Evolutionary conservation across 2,888 invertebrate species (phyloP).

Genomic region (Magallana nippona): DNA sequence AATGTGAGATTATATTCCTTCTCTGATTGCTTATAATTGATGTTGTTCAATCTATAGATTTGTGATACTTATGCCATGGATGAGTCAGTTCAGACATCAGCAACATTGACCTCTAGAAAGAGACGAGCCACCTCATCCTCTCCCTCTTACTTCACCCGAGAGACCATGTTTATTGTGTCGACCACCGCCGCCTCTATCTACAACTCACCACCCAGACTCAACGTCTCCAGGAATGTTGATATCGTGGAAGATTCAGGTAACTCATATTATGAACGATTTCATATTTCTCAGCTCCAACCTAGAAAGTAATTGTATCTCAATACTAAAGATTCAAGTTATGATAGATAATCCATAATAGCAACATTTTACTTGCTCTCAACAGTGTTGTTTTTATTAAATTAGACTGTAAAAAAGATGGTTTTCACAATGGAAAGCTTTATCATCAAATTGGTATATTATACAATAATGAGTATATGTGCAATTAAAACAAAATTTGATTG

Average conservation of each 20-base stretch:
- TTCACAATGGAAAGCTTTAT: too few relatives aligned
- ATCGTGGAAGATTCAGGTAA: conserved; percentile 52
- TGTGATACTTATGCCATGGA: conserved; percentile 39
- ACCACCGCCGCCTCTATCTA: conserved; percentile 46
- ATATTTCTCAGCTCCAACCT: too few relatives aligned
- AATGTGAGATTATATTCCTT: too few relatives aligned
- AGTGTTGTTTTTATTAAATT: too few relatives aligned
- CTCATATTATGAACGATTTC: too few relatives aligned
- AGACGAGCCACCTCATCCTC: not conserved
- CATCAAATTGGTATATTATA: too few relatives aligned
- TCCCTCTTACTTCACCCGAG: conserved; percentile 44
- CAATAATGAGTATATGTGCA: too few relatives aligned
- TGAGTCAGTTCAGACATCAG: conserved; percentile 14
- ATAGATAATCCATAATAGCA: too few relatives aligned
- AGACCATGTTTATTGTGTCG: conserved; percentile 57
- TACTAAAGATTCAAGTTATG: too few relatives aligned
- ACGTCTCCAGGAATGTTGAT: conserved; percentile 34
- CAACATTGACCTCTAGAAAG: not conserved
- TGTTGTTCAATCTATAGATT: conserved; percentile 32
- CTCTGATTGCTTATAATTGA: not conserved
- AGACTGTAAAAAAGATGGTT: too few relatives aligned
- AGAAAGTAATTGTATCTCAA: too few relatives aligned
- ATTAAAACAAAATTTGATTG: not conserved
- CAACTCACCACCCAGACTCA: conserved; percentile 56
- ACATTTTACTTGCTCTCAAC: too few relatives aligned